Conservation (phyloP, 2,888 invertebrate genomes). For the Bedellia somnulentella region DNA sequence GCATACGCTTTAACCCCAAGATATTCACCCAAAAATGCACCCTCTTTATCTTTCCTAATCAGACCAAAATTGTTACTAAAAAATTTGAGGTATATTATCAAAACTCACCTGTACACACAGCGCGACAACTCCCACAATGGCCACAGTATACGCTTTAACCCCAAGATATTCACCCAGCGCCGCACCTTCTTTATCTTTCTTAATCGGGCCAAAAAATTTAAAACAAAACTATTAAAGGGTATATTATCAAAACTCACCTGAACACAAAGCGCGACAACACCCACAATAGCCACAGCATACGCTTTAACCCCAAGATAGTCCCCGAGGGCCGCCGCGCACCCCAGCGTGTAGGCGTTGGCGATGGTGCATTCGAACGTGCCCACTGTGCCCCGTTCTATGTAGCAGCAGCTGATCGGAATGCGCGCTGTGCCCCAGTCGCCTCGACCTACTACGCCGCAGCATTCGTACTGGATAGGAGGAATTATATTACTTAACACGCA, state of each 20-base stretch:
- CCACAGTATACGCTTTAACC: conserved; percentile 25
- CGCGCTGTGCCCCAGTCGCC: conserved; percentile 51
- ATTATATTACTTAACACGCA: too few species aligned
- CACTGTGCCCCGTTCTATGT: conserved; percentile 38
- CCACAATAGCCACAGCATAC: conserved; percentile 23
- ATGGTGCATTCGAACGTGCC: conserved; percentile 39
- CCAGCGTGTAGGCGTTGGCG: conserved; percentile 24
- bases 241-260: too few species aligned
- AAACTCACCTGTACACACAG: conserved; percentile 36
- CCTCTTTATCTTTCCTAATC: too few species aligned
- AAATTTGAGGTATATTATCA: too few species aligned
- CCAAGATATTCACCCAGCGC: conserved; percentile 54
- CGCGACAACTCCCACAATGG: conserved; percentile 22
- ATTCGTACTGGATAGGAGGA: conserved; percentile 52
- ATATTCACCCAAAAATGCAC: conserved; percentile 52
- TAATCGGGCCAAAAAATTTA: too few species aligned
- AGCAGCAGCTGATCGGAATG: conserved; percentile 68
- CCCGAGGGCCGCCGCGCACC: conserved; percentile 60
- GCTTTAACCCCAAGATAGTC: conserved; percentile 38
- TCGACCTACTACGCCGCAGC: conserved; percentile 64
- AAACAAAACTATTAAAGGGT: too few species aligned
- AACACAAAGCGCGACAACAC: conserved; percentile 23
- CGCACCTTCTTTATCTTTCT: too few species aligned
- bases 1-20: conserved; percentile 25
- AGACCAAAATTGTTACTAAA: too few species aligned